These are phyloP conservation scores for Drosophila ananassae DNA, from an alignment of 1,140 invertebrate species.

Conservation along the genomic window DNA sequence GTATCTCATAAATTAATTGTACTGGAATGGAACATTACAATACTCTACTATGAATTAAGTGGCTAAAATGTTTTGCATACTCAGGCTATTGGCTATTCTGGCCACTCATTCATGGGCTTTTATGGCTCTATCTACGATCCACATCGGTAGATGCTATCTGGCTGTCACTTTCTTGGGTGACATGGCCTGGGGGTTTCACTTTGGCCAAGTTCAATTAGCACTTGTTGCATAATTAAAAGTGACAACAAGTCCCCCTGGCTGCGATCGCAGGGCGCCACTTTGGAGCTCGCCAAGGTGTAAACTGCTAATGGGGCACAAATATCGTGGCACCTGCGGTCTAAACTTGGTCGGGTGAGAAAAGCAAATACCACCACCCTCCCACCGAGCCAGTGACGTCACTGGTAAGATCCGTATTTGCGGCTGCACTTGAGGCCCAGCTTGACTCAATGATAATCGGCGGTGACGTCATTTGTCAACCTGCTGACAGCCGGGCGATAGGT, in stretches of 20 bases:
- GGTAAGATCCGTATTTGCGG: slow-evolving; percentile 47
- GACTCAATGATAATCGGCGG: slow-evolving; percentile 22
- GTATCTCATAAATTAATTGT: slow-evolving; percentile 36
- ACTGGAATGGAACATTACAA: background rate
- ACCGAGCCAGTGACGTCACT: slow-evolving; percentile 31
- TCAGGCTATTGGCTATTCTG: slow-evolving; percentile 6
- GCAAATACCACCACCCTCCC: slow-evolving; percentile 6
- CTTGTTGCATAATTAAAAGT: slow-evolving; percentile 51
- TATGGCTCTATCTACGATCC: slow-evolving; percentile 32
- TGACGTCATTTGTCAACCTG: slow-evolving; percentile 76
- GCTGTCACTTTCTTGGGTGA: slow-evolving; percentile 25
- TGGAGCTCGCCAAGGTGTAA: slow-evolving; percentile 58
- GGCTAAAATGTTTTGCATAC: slow-evolving; percentile 9
- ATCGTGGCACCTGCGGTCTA: background rate
- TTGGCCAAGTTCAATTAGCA: slow-evolving; percentile 61
- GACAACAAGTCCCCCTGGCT: slow-evolving; percentile 40
- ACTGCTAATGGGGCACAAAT: slow-evolving; percentile 60
- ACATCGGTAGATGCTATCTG: slow-evolving; percentile 18
- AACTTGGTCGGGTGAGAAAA: slow-evolving; percentile 10
- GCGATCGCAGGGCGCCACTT: slow-evolving; percentile 50
- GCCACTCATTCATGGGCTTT: slow-evolving; percentile 37
- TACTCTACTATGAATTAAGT: slow-evolving; percentile 1
- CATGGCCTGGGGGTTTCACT: slow-evolving; percentile 21
- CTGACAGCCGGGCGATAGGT: slow-evolving; percentile 52
- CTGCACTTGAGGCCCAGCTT: slow-evolving; percentile 44